These are phyloP conservation scores for Perizoma flavofasciatum DNA, from an alignment of 2,888 invertebrate species.

Conservation along the genomic window DNA sequence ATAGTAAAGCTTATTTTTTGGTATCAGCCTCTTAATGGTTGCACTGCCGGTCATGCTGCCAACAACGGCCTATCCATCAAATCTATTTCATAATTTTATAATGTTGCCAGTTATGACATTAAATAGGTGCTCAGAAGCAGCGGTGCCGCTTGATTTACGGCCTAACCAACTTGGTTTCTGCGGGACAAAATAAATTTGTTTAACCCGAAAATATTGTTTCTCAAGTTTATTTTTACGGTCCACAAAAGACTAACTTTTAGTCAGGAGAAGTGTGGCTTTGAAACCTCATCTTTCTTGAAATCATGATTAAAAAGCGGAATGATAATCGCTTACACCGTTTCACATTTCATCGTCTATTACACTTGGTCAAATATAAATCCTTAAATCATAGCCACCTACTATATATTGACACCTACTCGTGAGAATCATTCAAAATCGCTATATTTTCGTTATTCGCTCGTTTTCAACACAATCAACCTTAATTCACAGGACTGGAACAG, in stretches of 20 bases:
- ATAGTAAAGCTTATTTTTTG: not conserved
- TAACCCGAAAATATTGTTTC: constrained; percentile 30
- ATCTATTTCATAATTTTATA: constrained; percentile 58
- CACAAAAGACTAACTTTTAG: constrained; percentile 26
- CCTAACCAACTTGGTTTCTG: constrained; percentile 23
- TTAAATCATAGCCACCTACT: no score
- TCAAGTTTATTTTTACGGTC: constrained; percentile 24
- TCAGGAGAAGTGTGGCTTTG: no score
- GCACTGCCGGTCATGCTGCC: constrained; percentile 30
- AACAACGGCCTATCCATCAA: constrained; percentile 46
- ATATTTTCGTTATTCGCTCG: no score
- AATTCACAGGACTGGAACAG: constrained; percentile 5
- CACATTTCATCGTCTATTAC: no score
- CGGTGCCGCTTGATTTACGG: constrained; percentile 61
- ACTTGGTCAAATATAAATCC: no score
- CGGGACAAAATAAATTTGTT: constrained; percentile 30
- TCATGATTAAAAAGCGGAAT: no score
- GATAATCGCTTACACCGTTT: no score
- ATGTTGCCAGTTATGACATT: constrained; percentile 64
- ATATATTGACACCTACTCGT: no score
- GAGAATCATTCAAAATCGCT: not conserved
- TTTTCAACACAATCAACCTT: constrained; percentile 10
- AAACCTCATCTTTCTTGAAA: no score
- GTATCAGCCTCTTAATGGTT: constrained; percentile 3
- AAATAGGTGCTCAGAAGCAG: constrained; percentile 68